phyloP scores from a whole-genome alignment of 1,140 invertebrate genomes.

The Ctenoplectra terminalis region DNA sequence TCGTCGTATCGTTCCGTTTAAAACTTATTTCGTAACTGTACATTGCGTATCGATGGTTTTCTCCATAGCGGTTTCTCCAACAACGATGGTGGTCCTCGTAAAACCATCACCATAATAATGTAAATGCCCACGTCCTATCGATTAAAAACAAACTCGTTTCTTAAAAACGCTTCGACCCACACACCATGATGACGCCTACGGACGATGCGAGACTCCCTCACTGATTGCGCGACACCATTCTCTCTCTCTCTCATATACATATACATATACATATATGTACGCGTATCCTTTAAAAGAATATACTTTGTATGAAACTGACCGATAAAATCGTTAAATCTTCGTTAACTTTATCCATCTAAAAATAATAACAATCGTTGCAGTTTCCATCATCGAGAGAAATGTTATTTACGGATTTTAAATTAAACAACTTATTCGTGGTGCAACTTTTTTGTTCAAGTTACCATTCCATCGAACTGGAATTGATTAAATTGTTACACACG shows the following conservation, averaged over 20 bases:
- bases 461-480: conserved; percentile 21
- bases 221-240: no score
- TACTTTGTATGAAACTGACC: conserved; percentile 38
- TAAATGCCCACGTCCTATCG: conserved; percentile 52
- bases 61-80: conserved; percentile 53
- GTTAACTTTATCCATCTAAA: background rate
- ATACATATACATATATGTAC: background rate
- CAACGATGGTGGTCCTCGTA: conserved; percentile 38
- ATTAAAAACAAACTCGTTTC: conserved; percentile 70
- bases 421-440: conserved; percentile 24
- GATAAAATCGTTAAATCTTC: conserved; percentile 38
- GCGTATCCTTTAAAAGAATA: conserved; percentile 19
- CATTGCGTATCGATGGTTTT: conserved; percentile 25
- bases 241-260: no score
- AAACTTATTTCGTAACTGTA: conserved; percentile 50
- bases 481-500: background rate
- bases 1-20: conserved; percentile 32
- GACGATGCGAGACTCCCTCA: no score
- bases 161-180: conserved; percentile 59
- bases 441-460: conserved; percentile 16
- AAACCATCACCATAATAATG: conserved; percentile 65
- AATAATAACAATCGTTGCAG: conserved; percentile 35
- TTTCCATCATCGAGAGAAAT: conserved; percentile 29
- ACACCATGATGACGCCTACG: conserved; percentile 72
- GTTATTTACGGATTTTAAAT: conserved; percentile 42